Evolutionary conservation across 2,113 vertebrate species (phyloP).

Genomic region (Pampusana beccarii): DNA sequence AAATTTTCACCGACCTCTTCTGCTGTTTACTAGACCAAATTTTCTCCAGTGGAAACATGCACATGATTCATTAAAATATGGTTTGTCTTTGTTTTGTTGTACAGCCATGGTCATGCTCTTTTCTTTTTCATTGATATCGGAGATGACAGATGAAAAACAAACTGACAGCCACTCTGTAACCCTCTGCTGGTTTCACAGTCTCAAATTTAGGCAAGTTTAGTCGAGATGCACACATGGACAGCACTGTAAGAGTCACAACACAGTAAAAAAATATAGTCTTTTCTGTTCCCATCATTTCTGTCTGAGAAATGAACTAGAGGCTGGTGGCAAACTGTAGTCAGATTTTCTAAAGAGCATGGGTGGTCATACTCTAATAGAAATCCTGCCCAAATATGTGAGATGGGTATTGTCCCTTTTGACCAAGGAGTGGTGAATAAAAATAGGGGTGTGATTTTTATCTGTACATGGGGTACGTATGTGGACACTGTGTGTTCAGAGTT

Average conservation of each 20-base stretch:
- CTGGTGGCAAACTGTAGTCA: not conserved
- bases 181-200: not conserved
- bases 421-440: not conserved
- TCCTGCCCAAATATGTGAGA: not conserved
- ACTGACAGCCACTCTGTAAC: not conserved
- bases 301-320: not conserved
- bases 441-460: rapidly evolving
- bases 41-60: not conserved
- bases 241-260: not conserved
- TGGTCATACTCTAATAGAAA: not conserved
- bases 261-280: not conserved
- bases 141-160: not conserved
- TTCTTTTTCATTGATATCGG: not conserved
- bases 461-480: not conserved
- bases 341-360: not conserved
- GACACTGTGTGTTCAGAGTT: not conserved
- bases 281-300: not conserved
- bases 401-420: not conserved
- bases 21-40: not conserved
- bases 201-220: not conserved
- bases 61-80: not conserved
- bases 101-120: not conserved
- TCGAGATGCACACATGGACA: rapidly evolving
- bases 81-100: not conserved
- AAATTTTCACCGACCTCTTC: not conserved